Evolutionary conservation across 2,797 vertebrate species (phyloP).

Genomic region (Microcaecilia unicolor): DNA sequence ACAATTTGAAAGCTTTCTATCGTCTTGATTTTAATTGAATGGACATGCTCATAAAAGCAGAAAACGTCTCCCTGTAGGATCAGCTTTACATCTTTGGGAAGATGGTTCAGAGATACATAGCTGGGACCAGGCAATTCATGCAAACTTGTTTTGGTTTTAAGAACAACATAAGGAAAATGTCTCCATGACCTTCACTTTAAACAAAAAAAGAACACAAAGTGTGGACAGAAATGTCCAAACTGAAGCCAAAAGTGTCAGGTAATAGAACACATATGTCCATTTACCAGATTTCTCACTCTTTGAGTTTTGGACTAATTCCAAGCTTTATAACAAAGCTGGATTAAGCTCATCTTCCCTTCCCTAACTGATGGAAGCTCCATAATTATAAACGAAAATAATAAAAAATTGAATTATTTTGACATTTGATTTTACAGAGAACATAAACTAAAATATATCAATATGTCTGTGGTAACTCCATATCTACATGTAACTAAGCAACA

Average conservation of each 20-base stretch:
- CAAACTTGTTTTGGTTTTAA: neutral
- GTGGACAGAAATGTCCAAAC: conserved; percentile 25
- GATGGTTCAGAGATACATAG: neutral
- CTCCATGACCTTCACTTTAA: too few species aligned
- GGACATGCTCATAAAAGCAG: conserved; percentile 7
- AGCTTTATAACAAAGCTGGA: conserved; percentile 51
- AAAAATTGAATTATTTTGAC: too few species aligned
- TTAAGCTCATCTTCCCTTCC: conserved; percentile 34
- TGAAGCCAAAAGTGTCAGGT: conserved; percentile 43
- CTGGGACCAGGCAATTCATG: neutral
- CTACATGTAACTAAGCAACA: too few species aligned
- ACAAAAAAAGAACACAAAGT: conserved; percentile 29
- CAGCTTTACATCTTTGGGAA: conserved; percentile 4
- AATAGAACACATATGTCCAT: conserved; percentile 39
- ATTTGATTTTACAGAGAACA: too few species aligned
- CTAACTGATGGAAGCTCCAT: conserved; percentile 38
- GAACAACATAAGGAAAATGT: too few species aligned
- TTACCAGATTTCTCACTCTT: conserved; percentile 41
- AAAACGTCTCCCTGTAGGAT: neutral
- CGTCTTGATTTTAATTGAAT: conserved; percentile 22
- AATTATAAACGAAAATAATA: conserved; percentile 10
- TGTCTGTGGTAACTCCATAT: too few species aligned
- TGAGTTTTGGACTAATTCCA: conserved; percentile 38
- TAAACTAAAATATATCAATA: too few species aligned
- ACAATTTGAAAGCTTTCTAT: conserved; percentile 7